Base-by-base conservation (phyloP, 2,113 vertebrate species). In the Percina caprodes region DNA sequence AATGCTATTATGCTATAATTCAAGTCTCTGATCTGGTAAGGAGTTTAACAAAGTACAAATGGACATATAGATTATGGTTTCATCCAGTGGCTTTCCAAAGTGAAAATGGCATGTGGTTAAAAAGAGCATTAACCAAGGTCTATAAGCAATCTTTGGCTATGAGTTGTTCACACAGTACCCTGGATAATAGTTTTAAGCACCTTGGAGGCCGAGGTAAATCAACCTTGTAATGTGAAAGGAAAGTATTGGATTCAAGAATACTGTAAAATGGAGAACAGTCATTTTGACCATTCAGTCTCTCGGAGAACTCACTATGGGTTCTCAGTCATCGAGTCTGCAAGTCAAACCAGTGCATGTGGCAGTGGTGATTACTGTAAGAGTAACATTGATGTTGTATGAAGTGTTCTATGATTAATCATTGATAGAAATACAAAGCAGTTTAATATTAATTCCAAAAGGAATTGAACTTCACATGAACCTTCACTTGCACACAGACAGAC, bases 151-250 rank as follows among this genome's bases (percentile, higher is more conserved):
- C 70, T 76, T 65, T 30, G 55, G 62, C 83, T 72, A 45, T 49
- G 45, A 75, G 65, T 82, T 85, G 48, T 68, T 89, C 61, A 58
- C 66, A 80, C 58, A 78, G 49, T 74, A 79, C 54, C 51, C 58
- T 56, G 70, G 84, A 77, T 91, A 88, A 91, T 89, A 67, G 84
- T 73, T 86, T 87, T n/a, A 83, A 86, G 59, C 60, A 83, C 88
- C 83, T 69, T 14, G 26, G 89, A 88, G 88, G 88, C 73, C 77
- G 67, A 81, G 65, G 71, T 84, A 90, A 91, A 88, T 90, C 88
- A 91, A 86, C 69, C 89, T 81, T 89, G 83, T 86, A 92, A 89
- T 93, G 88, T 67, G 35, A 89, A 90, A 85, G 39, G 73, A 89
- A 91, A 90, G 71, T 69, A 61, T 71, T 61, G 72, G 85, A 86